Base-by-base conservation (phyloP, 1,140 invertebrate species). In the Drosophila suzukii region DNA sequence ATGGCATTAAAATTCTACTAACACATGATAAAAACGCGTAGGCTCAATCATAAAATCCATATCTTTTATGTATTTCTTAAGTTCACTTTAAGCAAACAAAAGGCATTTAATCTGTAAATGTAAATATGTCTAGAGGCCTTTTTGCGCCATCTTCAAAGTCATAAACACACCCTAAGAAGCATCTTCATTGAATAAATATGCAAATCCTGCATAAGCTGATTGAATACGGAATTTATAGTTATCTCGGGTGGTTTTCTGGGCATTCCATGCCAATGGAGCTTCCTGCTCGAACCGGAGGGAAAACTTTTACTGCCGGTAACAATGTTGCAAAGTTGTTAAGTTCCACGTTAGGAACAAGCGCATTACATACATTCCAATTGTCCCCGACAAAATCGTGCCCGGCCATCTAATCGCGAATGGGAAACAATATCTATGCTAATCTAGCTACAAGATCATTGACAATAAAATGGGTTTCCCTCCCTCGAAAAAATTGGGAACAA, bases 401-500 rank as follows among this genome's bases (percentile, higher is more conserved):
- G 61, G 72, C 66, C 80, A 88, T 88, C 83, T 88, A 89, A 88
- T 88, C 83, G 81, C 79, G 75, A 89, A 83, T 79, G 70, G 79
- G 81, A 79, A 83, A 88, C 83, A 88, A 80, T 89, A 88, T 88
- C 83, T 88, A 88, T 88, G 83, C 83, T 88, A 88, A 88, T 88
- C 83, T 88, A 20, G 72, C 11, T 83, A 88, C 83, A 88, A 88
- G 83, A 88, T 88, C 83, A 89, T 89, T 88, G 84, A 84, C 84
- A 88, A 89, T 89, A 88, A 88, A 89, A 89, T 63, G 81, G 73
- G 58, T 50, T 71, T 71, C 44, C 51, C 66, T 57, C 67, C 65
- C 62, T 57, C 72, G 55, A 72, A 68, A 86, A 72, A 85, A 81
- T 55, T 74, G 62, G 75, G 75, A 66, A 77, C 81, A 88, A 88